Evolutionary conservation across 1,140 invertebrate species (phyloP).

Genomic region (Achroia grisella): DNA sequence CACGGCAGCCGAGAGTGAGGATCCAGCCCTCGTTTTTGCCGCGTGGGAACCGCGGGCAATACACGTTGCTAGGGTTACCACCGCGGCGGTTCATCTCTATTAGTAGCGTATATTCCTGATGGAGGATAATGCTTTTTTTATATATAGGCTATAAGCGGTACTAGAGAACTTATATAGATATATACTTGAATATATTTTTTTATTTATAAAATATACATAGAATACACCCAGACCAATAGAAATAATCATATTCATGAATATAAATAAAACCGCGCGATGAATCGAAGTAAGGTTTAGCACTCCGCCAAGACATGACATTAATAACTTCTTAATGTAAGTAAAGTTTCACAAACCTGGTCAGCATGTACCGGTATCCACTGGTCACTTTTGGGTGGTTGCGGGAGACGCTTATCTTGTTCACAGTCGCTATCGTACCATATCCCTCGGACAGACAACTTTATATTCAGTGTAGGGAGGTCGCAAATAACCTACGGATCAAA

Average conservation of each 20-base stretch:
- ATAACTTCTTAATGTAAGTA: too few relatives aligned
- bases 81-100: slow-evolving; percentile 73
- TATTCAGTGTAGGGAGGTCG: slow-evolving; percentile 76
- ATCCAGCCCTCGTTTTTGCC: slow-evolving; percentile 98
- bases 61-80: slow-evolving; percentile 76
- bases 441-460: slow-evolving; percentile 74
- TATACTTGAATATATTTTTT: too few relatives aligned
- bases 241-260: too few relatives aligned
- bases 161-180: too few relatives aligned
- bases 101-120: slow-evolving; percentile 81
- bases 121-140: slow-evolving; percentile 2
- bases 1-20: slow-evolving; percentile 85
- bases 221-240: too few relatives aligned
- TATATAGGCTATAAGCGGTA: too few relatives aligned
- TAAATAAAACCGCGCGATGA: too few relatives aligned
- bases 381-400: slow-evolving; percentile 43
- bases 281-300: too few relatives aligned
- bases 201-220: too few relatives aligned
- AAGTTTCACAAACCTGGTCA: slow-evolving; percentile 73
- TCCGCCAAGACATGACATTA: too few relatives aligned
- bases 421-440: slow-evolving; percentile 68
- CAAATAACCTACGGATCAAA: slow-evolving; percentile 71
- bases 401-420: slow-evolving; percentile 61
- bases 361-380: slow-evolving; percentile 78
- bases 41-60: slow-evolving; percentile 91